phyloP scores from a whole-genome alignment of 1,140 invertebrate species.

The Cydia strobilella region DNA sequence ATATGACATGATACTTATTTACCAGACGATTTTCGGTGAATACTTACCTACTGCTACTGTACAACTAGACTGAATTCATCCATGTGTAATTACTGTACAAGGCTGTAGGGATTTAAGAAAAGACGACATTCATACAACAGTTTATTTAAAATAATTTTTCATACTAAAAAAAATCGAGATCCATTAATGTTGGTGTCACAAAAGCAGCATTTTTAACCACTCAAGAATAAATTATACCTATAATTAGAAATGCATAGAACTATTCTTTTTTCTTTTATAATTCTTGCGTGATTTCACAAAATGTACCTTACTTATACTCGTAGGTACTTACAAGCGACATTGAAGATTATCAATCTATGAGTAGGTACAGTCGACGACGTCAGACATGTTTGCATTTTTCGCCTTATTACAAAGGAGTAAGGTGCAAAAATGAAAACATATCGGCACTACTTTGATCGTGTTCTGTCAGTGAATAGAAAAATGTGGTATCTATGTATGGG shows the following conservation, averaged over 20 bases:
- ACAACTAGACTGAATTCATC: too few species aligned
- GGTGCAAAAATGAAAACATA: too few species aligned
- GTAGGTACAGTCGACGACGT: too few species aligned
- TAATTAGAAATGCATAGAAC: background rate
- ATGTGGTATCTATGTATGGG: too few species aligned
- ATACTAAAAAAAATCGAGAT: constrained; percentile 34
- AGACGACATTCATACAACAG: constrained; percentile 28
- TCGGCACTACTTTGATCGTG: too few species aligned
- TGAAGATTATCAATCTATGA: background rate
- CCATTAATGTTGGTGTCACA: constrained; percentile 15
- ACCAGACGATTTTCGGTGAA: too few species aligned
- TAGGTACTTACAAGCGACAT: background rate
- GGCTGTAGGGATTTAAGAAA: background rate
- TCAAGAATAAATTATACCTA: background rate
- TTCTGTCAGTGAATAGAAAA: too few species aligned
- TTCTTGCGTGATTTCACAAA: background rate
- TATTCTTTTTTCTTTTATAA: background rate
- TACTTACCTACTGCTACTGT: too few species aligned
- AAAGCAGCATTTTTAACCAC: constrained; percentile 7
- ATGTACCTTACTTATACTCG: background rate
- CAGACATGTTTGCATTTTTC: too few species aligned
- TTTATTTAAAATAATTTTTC: constrained; percentile 39
- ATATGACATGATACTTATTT: too few species aligned
- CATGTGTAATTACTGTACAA: too few species aligned
- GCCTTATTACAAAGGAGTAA: too few species aligned